These are phyloP conservation scores for Nomada ferruginata DNA, from an alignment of 2,888 invertebrate species.

Conservation along the genomic window DNA sequence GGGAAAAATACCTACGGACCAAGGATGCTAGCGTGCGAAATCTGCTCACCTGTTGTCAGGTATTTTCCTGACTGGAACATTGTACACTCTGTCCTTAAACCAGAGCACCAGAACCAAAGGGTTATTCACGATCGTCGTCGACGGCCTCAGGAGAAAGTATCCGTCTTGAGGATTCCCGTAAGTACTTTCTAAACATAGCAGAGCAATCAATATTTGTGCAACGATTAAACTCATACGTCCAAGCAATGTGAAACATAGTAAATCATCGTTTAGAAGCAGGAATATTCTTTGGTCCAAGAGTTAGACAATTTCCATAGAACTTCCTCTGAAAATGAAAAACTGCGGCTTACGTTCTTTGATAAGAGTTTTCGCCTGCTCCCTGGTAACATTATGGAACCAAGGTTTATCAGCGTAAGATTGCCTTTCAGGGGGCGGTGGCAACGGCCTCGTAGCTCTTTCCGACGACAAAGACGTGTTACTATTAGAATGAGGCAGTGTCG, in stretches of 20 bases:
- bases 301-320: neutral
- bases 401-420: slow-evolving; percentile 78
- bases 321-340: too few relatives aligned
- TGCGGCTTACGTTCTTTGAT: slow-evolving; percentile 79
- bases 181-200: slow-evolving; percentile 70
- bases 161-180: slow-evolving; percentile 79
- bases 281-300: neutral
- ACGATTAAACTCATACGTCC: neutral
- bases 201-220: neutral
- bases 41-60: slow-evolving; percentile 79
- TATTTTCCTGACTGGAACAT: slow-evolving; percentile 82
- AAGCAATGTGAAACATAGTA: neutral
- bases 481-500: slow-evolving; percentile 77
- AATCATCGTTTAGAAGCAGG: neutral
- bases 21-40: neutral
- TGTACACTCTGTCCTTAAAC: slow-evolving; percentile 82
- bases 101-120: slow-evolving; percentile 83
- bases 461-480: slow-evolving; percentile 75
- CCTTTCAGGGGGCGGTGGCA: slow-evolving; percentile 78
- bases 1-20: slow-evolving; percentile 23
- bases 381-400: slow-evolving; percentile 81
- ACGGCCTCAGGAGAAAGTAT: slow-evolving; percentile 82
- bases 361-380: slow-evolving; percentile 78
- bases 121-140: slow-evolving; percentile 80
- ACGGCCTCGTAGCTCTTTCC: slow-evolving; percentile 79